phyloP scores from a whole-genome alignment of 2,797 vertebrate species.

The Clarias laeviceps region DNA sequence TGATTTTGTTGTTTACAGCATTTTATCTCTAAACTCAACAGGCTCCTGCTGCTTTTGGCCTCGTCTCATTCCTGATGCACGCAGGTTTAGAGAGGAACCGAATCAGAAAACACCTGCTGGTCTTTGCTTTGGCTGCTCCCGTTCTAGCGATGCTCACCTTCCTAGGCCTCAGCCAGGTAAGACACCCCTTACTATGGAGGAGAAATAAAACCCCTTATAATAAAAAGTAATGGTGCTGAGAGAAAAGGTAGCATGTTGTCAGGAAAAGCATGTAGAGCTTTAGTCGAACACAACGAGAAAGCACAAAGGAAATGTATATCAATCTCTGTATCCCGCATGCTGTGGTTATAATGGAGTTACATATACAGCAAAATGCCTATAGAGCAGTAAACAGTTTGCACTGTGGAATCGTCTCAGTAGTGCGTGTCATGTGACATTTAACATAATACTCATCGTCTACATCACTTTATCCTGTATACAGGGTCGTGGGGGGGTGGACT shows the following conservation, averaged over 20 bases:
- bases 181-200: background rate
- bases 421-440: background rate
- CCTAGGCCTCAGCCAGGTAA: conserved; percentile 94
- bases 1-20: background rate
- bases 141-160: conserved; percentile 94
- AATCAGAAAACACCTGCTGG: conserved; percentile 94
- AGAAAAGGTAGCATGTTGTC: background rate
- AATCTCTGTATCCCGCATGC: background rate
- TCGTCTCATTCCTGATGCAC: conserved; percentile 98
- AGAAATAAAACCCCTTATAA: too few species aligned
- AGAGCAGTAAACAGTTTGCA: background rate
- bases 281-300: background rate
- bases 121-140: conserved; percentile 93
- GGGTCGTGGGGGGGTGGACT: too few species aligned
- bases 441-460: too few species aligned
- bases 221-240: too few species aligned
- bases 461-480: too few species aligned
- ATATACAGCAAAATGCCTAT: background rate
- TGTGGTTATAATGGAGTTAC: background rate
- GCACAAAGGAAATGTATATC: background rate
- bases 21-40: conserved; percentile 59
- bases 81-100: conserved; percentile 96
- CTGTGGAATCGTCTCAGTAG: background rate
- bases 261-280: background rate
- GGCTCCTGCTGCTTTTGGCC: conserved; percentile 96